Evolutionary conservation across 2,888 invertebrate genomes (phyloP).

Genomic region (Fissipunctia ypsillon): DNA sequence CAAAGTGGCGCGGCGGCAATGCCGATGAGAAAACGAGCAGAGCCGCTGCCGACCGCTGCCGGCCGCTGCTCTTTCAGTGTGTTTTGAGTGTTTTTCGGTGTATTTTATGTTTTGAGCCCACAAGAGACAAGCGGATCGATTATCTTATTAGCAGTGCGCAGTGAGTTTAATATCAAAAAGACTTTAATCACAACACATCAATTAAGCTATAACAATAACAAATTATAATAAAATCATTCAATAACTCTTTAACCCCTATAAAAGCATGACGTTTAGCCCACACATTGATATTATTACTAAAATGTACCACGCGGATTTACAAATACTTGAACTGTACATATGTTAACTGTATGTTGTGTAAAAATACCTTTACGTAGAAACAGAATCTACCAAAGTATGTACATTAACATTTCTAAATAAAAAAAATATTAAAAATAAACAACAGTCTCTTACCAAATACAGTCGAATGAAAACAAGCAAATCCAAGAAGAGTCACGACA

Average conservation of each 20-base stretch:
- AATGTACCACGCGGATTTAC: too few species aligned
- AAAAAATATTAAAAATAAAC: background rate
- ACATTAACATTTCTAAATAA: background rate
- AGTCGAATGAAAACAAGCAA: slow-evolving; percentile 19
- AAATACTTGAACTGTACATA: too few species aligned
- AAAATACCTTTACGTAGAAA: background rate
- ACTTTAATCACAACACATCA: background rate
- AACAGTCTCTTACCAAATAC: slow-evolving; percentile 39
- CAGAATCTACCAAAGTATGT: background rate
- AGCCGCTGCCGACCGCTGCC: too few species aligned
- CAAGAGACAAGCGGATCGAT: background rate
- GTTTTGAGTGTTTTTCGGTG: too few species aligned
- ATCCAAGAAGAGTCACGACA: slow-evolving; percentile 53
- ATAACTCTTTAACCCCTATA: background rate
- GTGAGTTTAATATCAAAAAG: background rate
- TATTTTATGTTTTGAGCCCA: too few species aligned
- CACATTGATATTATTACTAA: slow-evolving; percentile 5
- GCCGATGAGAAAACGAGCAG: too few species aligned
- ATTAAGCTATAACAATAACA: background rate
- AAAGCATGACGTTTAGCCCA: background rate
- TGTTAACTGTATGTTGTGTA: too few species aligned
- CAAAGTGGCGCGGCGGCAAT: too few species aligned
- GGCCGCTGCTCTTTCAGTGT: too few species aligned
- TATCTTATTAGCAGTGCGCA: background rate
- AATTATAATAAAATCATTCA: background rate